These are phyloP conservation scores for Labeo catla DNA, from an alignment of 2,113 vertebrate species.

Conservation along the genomic window DNA sequence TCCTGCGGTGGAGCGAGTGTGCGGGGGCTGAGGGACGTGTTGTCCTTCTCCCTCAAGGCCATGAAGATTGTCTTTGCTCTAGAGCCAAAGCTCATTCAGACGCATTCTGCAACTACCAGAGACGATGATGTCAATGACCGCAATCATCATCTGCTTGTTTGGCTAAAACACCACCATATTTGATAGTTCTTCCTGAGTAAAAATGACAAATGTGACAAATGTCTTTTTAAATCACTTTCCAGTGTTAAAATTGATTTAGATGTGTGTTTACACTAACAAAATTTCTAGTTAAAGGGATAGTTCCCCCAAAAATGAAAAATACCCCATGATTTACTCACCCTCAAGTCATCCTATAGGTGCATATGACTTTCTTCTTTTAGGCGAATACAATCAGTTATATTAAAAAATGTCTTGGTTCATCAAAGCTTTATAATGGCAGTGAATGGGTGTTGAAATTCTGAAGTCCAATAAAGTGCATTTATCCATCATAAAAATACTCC, in stretches of 20 bases:
- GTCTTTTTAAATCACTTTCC: background rate
- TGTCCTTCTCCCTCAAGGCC: slow-evolving; percentile 10
- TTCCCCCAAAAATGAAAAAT: too few relatives aligned
- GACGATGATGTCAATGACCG: background rate
- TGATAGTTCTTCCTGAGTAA: background rate
- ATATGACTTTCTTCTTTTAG: too few relatives aligned
- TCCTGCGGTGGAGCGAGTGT: background rate
- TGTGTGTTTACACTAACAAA: background rate
- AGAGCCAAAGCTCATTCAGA: slow-evolving; percentile 7
- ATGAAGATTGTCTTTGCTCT: background rate
- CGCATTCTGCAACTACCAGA: background rate
- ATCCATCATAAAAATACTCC: too few relatives aligned
- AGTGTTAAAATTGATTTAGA: background rate
- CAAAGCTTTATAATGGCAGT: too few relatives aligned
- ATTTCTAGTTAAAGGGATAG: background rate
- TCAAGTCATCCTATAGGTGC: too few relatives aligned
- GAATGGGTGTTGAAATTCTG: too few relatives aligned
- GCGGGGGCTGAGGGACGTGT: background rate
- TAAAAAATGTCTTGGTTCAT: too few relatives aligned
- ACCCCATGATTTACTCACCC: too few relatives aligned
- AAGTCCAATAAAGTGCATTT: too few relatives aligned
- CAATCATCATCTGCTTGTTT: slow-evolving; percentile 3
- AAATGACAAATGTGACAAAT: background rate
- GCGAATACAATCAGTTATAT: too few relatives aligned
- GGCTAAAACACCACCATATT: background rate